phyloP scores from a whole-genome alignment of 2,888 invertebrate genomes.

The Chesias legatella region DNA sequence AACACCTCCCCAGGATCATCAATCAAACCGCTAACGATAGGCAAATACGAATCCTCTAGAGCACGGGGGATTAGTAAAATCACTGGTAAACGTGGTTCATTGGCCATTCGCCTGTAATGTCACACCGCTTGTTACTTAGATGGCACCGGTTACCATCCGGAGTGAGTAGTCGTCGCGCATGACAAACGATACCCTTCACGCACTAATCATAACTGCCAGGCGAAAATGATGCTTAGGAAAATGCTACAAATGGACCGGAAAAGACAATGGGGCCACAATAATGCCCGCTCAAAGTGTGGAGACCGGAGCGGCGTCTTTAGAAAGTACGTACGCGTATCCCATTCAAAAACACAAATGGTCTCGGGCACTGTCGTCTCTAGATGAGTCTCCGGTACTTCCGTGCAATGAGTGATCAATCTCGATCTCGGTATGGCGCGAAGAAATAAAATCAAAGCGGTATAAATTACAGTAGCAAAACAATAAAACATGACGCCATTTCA shows the following conservation, averaged over 20 bases:
- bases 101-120: slow-evolving; percentile 20
- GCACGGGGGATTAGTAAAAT: neutral
- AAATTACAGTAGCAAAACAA: no score
- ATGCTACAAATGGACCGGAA: slow-evolving; percentile 18
- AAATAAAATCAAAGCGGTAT: no score
- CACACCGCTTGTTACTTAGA: slow-evolving; percentile 36
- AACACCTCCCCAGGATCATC: neutral
- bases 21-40: neutral
- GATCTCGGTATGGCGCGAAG: no score
- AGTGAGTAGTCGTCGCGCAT: slow-evolving; percentile 49
- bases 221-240: slow-evolving; percentile 18
- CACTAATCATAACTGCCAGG: slow-evolving; percentile 30
- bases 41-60: slow-evolving; percentile 1
- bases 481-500: no score
- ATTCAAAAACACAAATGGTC: no score
- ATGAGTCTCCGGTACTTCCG: no score
- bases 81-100: slow-evolving; percentile 1
- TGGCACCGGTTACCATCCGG: slow-evolving; percentile 60
- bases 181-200: slow-evolving; percentile 49
- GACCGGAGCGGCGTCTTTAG: neutral
- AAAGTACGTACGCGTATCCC: neutral
- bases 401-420: no score
- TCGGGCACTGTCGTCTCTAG: no score
- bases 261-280: slow-evolving; percentile 13
- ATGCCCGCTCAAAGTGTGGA: slow-evolving; percentile 5